phyloP scores from a whole-genome alignment of 2,888 invertebrate species.

The Reticulitermes lucifugus region DNA sequence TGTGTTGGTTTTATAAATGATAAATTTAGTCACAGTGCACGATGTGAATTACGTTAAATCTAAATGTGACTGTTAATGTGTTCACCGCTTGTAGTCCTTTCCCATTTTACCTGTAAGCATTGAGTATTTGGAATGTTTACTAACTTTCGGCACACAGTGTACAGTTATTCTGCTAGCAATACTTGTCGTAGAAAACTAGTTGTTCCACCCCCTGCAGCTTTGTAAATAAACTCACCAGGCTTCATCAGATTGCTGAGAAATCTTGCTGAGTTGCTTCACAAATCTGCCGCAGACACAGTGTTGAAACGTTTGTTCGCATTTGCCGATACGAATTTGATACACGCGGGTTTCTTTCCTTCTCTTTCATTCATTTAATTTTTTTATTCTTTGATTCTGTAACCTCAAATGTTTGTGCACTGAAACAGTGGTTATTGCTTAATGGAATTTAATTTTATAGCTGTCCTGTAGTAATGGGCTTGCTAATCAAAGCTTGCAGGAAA shows the following conservation, averaged over 20 bases:
- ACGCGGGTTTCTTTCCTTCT: neutral
- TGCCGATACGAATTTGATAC: neutral
- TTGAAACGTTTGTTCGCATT: neutral
- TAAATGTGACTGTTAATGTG: too few relatives aligned
- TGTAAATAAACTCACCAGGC: constrained; percentile 1
- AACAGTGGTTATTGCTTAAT: too few relatives aligned
- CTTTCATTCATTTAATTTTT: neutral
- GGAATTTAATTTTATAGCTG: too few relatives aligned
- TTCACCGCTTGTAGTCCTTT: too few relatives aligned
- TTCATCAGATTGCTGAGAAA: neutral
- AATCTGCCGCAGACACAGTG: neutral
- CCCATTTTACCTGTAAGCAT: neutral
- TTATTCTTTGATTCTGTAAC: neutral
- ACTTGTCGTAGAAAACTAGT: neutral
- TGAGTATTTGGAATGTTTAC: too few relatives aligned
- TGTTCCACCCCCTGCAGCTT: constrained; percentile 15
- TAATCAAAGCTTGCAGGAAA: too few relatives aligned
- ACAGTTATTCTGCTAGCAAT: neutral
- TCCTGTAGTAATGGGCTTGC: too few relatives aligned
- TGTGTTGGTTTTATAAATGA: too few relatives aligned
- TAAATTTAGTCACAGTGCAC: too few relatives aligned
- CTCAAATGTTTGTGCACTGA: too few relatives aligned
- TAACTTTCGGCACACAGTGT: too few relatives aligned
- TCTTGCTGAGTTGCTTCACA: neutral
- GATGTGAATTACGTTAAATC: too few relatives aligned